Evolutionary conservation across 2,888 invertebrate genomes (phyloP), one percentile per base, ranked within the genome.

Genomic region (Pteria penguin): DNA sequence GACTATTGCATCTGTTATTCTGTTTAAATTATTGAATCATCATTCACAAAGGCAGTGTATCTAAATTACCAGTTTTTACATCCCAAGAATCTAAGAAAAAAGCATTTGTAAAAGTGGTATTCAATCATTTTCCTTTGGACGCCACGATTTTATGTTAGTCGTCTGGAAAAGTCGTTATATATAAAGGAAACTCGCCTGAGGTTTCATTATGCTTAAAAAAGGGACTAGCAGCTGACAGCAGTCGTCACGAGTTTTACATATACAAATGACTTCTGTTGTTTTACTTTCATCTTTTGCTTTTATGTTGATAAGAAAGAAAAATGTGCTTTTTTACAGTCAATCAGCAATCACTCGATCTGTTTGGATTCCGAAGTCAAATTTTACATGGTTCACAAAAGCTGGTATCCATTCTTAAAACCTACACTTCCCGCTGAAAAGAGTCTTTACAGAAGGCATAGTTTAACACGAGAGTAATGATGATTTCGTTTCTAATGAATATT

Each of bases 221-320:
- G 33, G 57, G 57, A 26, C 55, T n/a, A 33, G 54, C 83, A 83
- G 83, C 83, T 83, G 83, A 82, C 83, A 77, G 75, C 74, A 75
- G 75, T 72, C 72, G 79, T 83, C 79, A 83, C 62, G 58, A 58
- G n/a, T 57, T 68, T 18, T 54, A 62, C 71, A 52, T 36, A 71
- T 68, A 55, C 58, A 68, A 68, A 68, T 68, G 68, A 57, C 68
- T 57, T 32, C 52, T n/a, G 24, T 31, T 26, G 68, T 58, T 55
- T 68, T 33, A 57, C 68, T 68, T 68, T 68, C 68, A 68, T 68
- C 68, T 68, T 32, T 29, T 14, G 31, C 68, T 68, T 68, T 68
- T 52, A 68, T 68, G 68, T 68, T 27, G 31, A 68, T 52, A 32
- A 52, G 33, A 31, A 24, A 68, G 52, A 55, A 24, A 57, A 52